Percentiles rank a stretch among this genome's conserved stretches.
These are phyloP conservation scores for Parazoanthus swiftii DNA, from an alignment of 92 coral and sea anemone species.

Conservation along the genomic window DNA sequence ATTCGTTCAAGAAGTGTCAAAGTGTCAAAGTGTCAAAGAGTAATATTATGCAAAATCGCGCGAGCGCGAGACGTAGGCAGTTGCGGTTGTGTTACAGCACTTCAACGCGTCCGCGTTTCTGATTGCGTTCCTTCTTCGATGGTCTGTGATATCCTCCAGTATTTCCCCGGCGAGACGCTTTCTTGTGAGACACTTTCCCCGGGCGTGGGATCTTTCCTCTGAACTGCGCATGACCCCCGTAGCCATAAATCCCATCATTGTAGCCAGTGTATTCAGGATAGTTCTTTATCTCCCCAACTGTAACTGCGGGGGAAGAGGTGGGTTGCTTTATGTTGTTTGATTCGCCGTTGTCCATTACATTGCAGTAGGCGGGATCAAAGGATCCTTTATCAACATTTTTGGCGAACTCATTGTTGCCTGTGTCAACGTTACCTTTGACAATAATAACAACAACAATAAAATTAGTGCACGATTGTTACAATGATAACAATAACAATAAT, in stretches of 20 bases:
- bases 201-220: constrained; percentile 39
- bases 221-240: constrained; percentile 24
- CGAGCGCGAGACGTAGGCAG: neutral
- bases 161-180: neutral
- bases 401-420: constrained; percentile 48
- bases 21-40: too few species aligned
- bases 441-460: too few species aligned
- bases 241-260: constrained; percentile 18
- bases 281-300: constrained; percentile 29
- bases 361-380: constrained; percentile 81
- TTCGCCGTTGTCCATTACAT: constrained; percentile 51
- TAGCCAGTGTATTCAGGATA: constrained; percentile 37
- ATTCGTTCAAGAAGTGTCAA: too few species aligned
- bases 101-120: constrained; percentile 4
- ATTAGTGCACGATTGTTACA: too few species aligned
- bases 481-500: too few species aligned
- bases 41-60: neutral
- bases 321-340: neutral
- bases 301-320: neutral
- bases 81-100: neutral
- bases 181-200: constrained; percentile 8
- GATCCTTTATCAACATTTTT: constrained; percentile 75
- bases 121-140: neutral
- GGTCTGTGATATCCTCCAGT: neutral
- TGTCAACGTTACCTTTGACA: constrained; percentile 63